Conservation (phyloP, 2,888 invertebrate species). For the Dicranocentrus wangi region DNA sequence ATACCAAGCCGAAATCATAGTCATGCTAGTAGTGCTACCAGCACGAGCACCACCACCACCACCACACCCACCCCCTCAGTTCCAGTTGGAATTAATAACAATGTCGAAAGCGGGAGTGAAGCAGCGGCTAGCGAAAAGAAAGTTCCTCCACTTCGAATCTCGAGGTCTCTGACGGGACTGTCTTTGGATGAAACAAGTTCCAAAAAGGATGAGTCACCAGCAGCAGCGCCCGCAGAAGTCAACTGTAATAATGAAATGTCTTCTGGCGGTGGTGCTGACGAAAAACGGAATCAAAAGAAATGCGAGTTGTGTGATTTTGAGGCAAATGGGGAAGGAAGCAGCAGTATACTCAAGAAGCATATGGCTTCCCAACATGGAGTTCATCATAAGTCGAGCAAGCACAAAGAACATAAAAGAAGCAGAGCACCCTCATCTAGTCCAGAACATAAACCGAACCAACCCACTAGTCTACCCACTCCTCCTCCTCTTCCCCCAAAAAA, state of each 20-base stretch:
- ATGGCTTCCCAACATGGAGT: slow-evolving; percentile 34
- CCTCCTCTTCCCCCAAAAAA: slow-evolving; percentile 41
- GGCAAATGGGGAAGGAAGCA: slow-evolving; percentile 20
- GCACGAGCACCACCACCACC: background rate
- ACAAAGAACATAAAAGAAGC: background rate
- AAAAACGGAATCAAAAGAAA: slow-evolving; percentile 21
- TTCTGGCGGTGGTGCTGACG: background rate
- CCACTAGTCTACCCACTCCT: slow-evolving; percentile 29
- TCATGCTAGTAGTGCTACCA: background rate
- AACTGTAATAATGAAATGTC: background rate
- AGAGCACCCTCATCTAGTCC: slow-evolving; percentile 48
- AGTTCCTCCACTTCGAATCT: slow-evolving; percentile 49
- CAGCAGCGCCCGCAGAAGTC: slow-evolving; percentile 12
- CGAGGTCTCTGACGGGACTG: slow-evolving; percentile 46
- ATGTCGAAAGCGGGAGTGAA: slow-evolving; percentile 39
- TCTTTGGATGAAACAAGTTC: slow-evolving; percentile 39
- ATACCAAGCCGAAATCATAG: slow-evolving; percentile 43
- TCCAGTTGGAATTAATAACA: slow-evolving; percentile 44
- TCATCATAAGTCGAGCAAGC: background rate
- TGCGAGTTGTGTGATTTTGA: slow-evolving; percentile 53
- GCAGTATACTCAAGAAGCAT: slow-evolving; percentile 42
- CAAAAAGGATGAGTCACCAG: slow-evolving; percentile 35
- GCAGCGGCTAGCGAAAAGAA: slow-evolving; percentile 32
- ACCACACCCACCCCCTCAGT: background rate
- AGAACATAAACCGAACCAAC: background rate